Evolutionary conservation across 2,888 invertebrate species (phyloP), one percentile per base, ranked within the genome.

Genomic region (Drosophila crucigera): DNA sequence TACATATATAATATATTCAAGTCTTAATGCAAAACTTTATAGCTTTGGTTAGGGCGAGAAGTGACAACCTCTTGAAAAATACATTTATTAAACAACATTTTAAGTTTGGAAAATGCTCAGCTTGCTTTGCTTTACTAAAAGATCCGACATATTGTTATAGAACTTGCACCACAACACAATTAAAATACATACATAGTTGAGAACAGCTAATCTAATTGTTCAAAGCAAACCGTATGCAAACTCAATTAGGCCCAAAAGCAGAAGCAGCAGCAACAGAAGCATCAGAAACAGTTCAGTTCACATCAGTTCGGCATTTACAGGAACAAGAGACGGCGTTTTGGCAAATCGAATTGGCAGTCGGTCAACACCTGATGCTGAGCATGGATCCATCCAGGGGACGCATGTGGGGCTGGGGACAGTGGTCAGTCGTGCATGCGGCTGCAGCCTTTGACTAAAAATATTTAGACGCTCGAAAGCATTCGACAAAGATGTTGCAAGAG

Each of bases 191-290:
- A 39, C 39, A 43, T n/a, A 37, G 37, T 28, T 54, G 49, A 43
- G 65, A 68, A 62, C 54, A 58, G 64, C 33, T 66, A 79, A 83
- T 81, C 74, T 83, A 83, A 83, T 83, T 83, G 82, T 68, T 72
- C 83, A 83, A 82, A 83, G 83, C 76, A 81, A 83, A 72, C 72
- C 77, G 64, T 61, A 75, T 80, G 78, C 73, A 83, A 83, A 82
- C 82, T 82, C 68, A 83, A 83, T 83, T 83, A 82, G 74, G 73
- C 70, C 63, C 64, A 65, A 76, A 67, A 56, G 55, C 52, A 50
- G 37, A 16, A 47, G 56, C 64, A 69, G 53, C 66, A 63, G 33
- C 53, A 53, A 37, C 30, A 52, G 25, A 28, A 43, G 43, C 39
- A 52, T 30, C 41, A 37, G 33, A 35, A 47, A 19, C 43, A 55